phyloP scores from a whole-genome alignment of 2,797 vertebrate genomes.

The Anabas testudineus region DNA sequence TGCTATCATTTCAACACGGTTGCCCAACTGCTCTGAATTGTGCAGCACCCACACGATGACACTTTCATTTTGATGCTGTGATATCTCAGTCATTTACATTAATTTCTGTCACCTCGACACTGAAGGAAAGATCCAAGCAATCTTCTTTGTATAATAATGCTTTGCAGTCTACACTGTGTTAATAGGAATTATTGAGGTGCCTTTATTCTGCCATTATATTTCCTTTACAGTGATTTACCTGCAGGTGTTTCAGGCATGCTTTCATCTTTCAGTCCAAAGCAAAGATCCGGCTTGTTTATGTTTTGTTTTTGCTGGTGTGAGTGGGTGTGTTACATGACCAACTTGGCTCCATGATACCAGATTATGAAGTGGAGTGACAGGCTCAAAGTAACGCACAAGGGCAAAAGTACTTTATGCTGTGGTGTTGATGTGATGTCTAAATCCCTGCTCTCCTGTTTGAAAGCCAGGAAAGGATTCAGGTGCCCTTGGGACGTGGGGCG shows the following conservation, averaged over 20 bases:
- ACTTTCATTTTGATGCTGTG: conserved; percentile 10
- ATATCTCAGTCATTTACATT: conserved; percentile 12
- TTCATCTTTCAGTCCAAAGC: not conserved
- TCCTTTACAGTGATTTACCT: conserved; percentile 1
- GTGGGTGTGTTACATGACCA: not conserved
- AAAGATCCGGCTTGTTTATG: not conserved
- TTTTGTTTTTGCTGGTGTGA: not conserved
- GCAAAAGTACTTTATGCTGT: conserved; percentile 53
- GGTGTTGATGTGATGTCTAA: conserved; percentile 67
- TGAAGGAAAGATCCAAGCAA: not conserved
- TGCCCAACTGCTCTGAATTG: not conserved
- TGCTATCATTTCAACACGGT: conserved; percentile 23
- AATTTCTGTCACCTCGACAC: not conserved
- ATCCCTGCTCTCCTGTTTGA: conserved; percentile 57
- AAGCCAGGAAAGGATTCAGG: conserved; percentile 53
- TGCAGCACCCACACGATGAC: not conserved
- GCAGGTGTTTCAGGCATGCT: not conserved
- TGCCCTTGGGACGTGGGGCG: conserved; percentile 61
- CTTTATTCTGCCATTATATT: not conserved
- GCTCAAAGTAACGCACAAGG: conserved; percentile 12
- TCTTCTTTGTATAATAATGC: not conserved
- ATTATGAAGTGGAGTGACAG: conserved; percentile 14
- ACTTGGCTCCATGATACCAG: not conserved
- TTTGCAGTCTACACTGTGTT: not conserved
- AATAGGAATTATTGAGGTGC: not conserved